These are phyloP conservation scores for Schlechtendalia chinensis DNA, from an alignment of 1,140 invertebrate genomes.

Conservation along the genomic window DNA sequence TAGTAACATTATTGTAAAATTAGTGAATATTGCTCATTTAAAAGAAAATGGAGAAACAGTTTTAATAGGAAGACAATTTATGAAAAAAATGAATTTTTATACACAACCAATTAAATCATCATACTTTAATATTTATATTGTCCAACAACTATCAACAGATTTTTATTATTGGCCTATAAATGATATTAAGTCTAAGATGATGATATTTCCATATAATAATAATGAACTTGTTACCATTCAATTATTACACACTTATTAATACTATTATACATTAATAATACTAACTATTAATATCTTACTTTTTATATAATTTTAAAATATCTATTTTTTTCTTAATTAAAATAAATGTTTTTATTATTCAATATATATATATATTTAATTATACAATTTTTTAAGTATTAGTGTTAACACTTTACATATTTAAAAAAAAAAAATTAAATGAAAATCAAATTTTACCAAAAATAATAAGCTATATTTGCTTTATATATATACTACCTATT, in stretches of 20 bases:
- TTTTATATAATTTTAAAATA: too few species aligned
- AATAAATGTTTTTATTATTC: too few species aligned
- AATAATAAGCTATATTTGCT: too few species aligned
- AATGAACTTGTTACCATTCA: neutral
- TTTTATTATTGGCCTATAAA: neutral
- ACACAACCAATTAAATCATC: neutral
- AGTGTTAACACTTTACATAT: too few species aligned
- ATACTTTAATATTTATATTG: neutral
- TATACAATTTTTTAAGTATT: too few species aligned
- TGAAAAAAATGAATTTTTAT: neutral
- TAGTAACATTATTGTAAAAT: slow-evolving; percentile 7
- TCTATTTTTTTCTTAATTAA: too few species aligned
- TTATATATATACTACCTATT: too few species aligned
- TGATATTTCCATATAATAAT: slow-evolving; percentile 5
- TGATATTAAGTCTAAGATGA: slow-evolving; percentile 5
- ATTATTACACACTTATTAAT: slow-evolving; percentile 19
- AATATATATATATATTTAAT: too few species aligned
- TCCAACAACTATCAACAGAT: neutral
- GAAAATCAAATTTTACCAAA: too few species aligned
- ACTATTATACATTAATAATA: too few species aligned
- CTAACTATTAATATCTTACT: too few species aligned
- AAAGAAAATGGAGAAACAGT: neutral
- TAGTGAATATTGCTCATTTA: slow-evolving; percentile 20
- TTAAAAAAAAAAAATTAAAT: too few species aligned
- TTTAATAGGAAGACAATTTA: slow-evolving; percentile 14